Conservation (phyloP, 2,113 vertebrate genomes). For the Anoura caudifer region DNA sequence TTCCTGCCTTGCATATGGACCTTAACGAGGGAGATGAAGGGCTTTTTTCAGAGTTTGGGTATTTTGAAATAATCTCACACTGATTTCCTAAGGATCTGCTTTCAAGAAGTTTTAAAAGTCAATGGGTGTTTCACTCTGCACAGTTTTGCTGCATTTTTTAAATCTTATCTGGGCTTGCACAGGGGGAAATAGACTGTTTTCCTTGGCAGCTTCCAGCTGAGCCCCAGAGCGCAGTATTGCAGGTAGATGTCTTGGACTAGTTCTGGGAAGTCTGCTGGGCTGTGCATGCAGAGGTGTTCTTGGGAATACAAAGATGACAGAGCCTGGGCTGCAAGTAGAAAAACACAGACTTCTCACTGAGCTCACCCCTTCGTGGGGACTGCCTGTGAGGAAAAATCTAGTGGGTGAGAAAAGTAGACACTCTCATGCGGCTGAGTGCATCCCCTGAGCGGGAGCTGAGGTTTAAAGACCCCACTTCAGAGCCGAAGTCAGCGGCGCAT, state of each 20-base stretch:
- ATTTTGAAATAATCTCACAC: slow-evolving; percentile 31
- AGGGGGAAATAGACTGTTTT: not conserved
- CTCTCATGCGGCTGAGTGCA: not conserved
- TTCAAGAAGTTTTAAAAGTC: slow-evolving; percentile 13
- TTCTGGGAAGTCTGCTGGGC: not conserved
- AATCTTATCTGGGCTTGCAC: not conserved
- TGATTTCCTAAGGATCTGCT: slow-evolving; percentile 11
- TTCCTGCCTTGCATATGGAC: not conserved
- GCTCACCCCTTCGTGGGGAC: not conserved
- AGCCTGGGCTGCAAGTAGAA: not conserved
- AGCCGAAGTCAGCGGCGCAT: not conserved
- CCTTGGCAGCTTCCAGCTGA: not conserved
- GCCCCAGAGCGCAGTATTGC: not conserved
- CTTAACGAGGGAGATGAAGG: not conserved
- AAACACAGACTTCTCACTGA: not conserved
- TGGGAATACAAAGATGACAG: not conserved
- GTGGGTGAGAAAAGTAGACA: not conserved
- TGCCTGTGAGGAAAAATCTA: not conserved
- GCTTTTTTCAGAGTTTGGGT: not conserved
- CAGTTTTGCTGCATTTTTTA: not conserved
- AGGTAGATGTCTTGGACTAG: not conserved
- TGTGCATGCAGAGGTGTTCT: not conserved
- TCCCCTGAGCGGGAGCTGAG: not conserved
- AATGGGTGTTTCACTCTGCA: not conserved
- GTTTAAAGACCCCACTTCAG: not conserved